Conservation (phyloP, 2,888 invertebrate species). For the Muschampia plurimacula region DNA sequence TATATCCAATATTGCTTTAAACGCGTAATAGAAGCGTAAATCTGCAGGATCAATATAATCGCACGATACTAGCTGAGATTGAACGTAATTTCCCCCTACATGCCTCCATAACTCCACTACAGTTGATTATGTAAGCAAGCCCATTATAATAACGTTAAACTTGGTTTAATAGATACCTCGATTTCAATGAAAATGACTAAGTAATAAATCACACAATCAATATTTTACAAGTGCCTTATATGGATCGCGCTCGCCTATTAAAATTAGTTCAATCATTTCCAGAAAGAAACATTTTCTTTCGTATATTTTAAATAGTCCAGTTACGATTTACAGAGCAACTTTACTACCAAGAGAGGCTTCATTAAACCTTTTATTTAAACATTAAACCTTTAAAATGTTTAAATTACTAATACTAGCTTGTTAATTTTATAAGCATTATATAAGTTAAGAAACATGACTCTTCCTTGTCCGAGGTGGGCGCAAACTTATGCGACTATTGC, state of each 20-base stretch:
- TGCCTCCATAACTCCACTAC: conserved; percentile 53
- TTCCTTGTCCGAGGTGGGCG: too few species aligned
- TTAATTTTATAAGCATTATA: too few species aligned
- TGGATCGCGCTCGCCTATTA: too few species aligned
- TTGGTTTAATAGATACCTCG: not conserved
- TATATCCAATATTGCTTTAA: conserved; percentile 55
- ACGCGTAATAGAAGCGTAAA: conserved; percentile 47
- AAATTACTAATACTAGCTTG: too few species aligned
- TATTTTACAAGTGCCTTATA: not conserved
- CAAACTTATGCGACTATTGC: too few species aligned
- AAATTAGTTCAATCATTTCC: not conserved
- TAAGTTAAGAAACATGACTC: too few species aligned
- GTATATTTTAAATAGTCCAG: conserved; percentile 16
- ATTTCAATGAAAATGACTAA: not conserved
- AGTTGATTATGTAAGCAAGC: conserved; percentile 20
- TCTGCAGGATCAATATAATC: conserved; percentile 67
- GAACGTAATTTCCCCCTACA: conserved; percentile 61
- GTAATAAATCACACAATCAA: not conserved
- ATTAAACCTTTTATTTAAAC: conserved; percentile 14
- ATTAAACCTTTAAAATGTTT: too few species aligned
- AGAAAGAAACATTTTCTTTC: not conserved
- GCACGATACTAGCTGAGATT: conserved; percentile 59
- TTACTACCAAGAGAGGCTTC: conserved; percentile 12
- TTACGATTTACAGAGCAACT: conserved; percentile 10
- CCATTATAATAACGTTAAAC: conserved; percentile 7